Percentiles rank a stretch among this genome's conserved stretches.
These are phyloP conservation scores for Poeciliopsis paucimaculata DNA, from an alignment of 2,797 vertebrate species.

Conservation along the genomic window DNA sequence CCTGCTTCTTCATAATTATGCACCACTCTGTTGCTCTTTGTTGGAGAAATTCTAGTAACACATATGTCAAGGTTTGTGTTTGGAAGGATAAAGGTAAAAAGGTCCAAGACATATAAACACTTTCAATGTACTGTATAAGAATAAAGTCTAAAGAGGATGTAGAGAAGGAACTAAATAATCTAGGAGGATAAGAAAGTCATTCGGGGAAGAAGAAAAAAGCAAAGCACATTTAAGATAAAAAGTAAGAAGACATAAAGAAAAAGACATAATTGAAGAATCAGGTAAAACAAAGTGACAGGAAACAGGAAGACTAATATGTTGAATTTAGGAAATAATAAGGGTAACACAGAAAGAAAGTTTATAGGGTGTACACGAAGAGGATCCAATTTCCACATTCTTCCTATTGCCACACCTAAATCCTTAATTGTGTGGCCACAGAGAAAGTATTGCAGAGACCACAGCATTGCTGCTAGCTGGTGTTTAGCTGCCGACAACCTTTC, in stretches of 20 bases:
- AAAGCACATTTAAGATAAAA: constrained; percentile 14
- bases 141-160: constrained; percentile 5
- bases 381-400: constrained; percentile 86
- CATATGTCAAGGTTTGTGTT: background rate
- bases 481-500: constrained; percentile 76
- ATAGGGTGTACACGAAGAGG: constrained; percentile 82
- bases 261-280: constrained; percentile 8
- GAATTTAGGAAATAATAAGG: constrained; percentile 50
- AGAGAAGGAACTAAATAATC: background rate
- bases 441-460: constrained; percentile 83
- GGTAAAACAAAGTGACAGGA: constrained; percentile 15
- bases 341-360: constrained; percentile 63
- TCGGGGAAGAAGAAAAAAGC: background rate
- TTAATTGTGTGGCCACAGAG: constrained; percentile 85
- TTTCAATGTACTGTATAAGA: background rate
- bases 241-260: constrained; percentile 5
- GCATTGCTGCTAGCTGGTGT: constrained; percentile 76
- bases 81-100: background rate
- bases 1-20: background rate
- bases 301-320: constrained; percentile 40
- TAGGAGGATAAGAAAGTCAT: background rate
- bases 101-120: background rate
- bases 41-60: background rate
- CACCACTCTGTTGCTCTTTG: background rate
- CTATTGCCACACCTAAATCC: constrained; percentile 86